A percentile compares a stretch with the other conserved stretches of the same genome.
Evolutionary conservation across 2,113 vertebrate species (phyloP).

Genomic region (Callipepla squamata): DNA sequence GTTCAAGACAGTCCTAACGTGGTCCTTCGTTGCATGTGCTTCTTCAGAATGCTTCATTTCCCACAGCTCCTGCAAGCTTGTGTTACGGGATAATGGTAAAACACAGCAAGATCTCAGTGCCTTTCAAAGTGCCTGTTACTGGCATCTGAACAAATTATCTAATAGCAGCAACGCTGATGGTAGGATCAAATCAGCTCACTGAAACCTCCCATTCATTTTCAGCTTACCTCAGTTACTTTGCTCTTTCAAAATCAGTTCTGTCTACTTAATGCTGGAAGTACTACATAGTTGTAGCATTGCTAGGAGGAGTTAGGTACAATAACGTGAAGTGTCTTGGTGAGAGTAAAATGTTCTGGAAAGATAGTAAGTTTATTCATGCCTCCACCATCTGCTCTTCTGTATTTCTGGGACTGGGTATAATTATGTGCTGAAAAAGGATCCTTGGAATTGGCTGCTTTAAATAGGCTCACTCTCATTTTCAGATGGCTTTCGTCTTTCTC

Average conservation of each 20-base stretch:
- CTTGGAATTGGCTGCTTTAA: not conserved
- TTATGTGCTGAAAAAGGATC: not conserved
- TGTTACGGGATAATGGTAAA: not conserved
- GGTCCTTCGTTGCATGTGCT: not conserved
- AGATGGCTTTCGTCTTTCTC: constrained; percentile 81
- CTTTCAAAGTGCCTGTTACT: not conserved
- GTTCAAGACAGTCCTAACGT: not conserved
- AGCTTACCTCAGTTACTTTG: not conserved
- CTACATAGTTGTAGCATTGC: not conserved
- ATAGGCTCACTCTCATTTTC: constrained; percentile 26
- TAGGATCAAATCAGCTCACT: not conserved
- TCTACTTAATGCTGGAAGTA: not conserved
- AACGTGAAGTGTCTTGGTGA: not conserved
- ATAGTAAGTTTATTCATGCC: constrained; percentile 35
- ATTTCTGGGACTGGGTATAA: constrained; percentile 24
- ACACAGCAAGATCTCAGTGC: not conserved
- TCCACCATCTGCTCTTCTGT: constrained; percentile 19
- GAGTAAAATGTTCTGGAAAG: constrained; percentile 9
- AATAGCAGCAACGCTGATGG: not conserved
- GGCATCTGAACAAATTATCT: not conserved
- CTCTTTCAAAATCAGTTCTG: not conserved
- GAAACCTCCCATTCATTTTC: not conserved
- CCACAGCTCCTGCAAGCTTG: not conserved
- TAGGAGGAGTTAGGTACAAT: constrained; percentile 19
- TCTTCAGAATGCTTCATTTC: not conserved